Evolutionary conservation across 2,888 invertebrate species (phyloP).

Genomic region (Drosophila flavopinicola): DNA sequence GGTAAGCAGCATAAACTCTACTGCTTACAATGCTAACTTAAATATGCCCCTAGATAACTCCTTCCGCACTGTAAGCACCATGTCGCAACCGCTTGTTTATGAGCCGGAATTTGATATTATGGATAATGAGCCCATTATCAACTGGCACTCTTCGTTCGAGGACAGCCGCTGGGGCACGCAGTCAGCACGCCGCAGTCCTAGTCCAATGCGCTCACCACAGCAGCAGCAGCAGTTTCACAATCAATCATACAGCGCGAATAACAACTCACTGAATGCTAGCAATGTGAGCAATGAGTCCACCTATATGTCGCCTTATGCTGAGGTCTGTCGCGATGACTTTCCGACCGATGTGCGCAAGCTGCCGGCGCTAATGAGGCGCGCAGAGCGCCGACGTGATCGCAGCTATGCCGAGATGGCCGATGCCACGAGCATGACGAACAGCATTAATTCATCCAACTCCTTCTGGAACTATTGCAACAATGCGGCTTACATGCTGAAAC

Average conservation of each 20-base stretch:
- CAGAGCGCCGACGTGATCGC: conserved; percentile 78
- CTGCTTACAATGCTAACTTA: neutral
- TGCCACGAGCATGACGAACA: conserved; percentile 62
- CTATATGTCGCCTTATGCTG: conserved; percentile 81
- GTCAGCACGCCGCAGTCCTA: conserved; percentile 77
- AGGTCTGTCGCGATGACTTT: conserved; percentile 82
- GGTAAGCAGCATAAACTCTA: conserved; percentile 47
- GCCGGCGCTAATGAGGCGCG: conserved; percentile 51
- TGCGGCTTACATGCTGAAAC: conserved; percentile 82
- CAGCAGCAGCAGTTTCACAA: conserved; percentile 47
- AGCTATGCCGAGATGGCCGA: conserved; percentile 72
- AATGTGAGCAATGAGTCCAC: conserved; percentile 72
- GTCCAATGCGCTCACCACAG: conserved; percentile 64
- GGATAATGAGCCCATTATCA: conserved; percentile 72
- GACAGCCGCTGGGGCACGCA: conserved; percentile 82
- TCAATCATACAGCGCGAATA: conserved; percentile 71
- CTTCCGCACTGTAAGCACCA: conserved; percentile 57
- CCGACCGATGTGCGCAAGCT: conserved; percentile 85
- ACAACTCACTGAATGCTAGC: conserved; percentile 76
- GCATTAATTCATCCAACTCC: conserved; percentile 78
- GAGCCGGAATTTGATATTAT: conserved; percentile 62
- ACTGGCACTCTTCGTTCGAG: conserved; percentile 84
- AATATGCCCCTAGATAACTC: conserved; percentile 72
- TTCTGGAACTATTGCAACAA: conserved; percentile 84
- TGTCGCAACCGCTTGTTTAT: conserved; percentile 29